Percentiles rank a stretch among this genome's conserved stretches.
These are phyloP conservation scores for Neofelis nebulosa DNA, from an alignment of 2,113 vertebrate genomes.

Conservation along the genomic window DNA sequence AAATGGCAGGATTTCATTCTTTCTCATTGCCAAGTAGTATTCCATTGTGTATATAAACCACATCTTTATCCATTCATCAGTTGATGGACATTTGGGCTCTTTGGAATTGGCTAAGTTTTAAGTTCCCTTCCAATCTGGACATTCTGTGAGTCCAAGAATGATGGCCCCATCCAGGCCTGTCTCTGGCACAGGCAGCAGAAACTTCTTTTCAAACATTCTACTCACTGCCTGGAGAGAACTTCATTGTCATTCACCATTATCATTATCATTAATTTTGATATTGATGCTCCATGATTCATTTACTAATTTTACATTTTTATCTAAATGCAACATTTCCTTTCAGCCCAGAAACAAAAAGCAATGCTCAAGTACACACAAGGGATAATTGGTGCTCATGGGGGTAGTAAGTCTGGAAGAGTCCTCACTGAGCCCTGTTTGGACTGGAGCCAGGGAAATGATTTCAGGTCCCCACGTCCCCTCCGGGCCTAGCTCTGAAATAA, in stretches of 20 bases:
- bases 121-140: not conserved
- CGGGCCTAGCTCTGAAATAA: not conserved
- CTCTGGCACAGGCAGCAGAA: not conserved
- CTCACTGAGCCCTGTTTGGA: not conserved
- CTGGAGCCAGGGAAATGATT: not conserved
- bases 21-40: no score
- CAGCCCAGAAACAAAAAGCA: not conserved
- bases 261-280: not conserved
- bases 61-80: no score
- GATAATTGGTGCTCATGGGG: no score
- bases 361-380: no score
- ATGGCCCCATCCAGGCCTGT: not conserved
- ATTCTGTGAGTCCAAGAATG: not conserved
- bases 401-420: not conserved
- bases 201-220: not conserved
- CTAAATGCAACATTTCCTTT: not conserved
- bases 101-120: no score
- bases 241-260: not conserved
- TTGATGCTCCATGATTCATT: not conserved
- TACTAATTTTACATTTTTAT: not conserved
- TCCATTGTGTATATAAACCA: no score
- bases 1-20: no score
- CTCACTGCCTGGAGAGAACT: not conserved
- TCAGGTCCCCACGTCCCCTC: rapidly evolving
- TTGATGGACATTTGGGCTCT: no score